Evolutionary conservation across 1,140 invertebrate genomes (phyloP).

Genomic region (Caenorhabditis remanei): DNA sequence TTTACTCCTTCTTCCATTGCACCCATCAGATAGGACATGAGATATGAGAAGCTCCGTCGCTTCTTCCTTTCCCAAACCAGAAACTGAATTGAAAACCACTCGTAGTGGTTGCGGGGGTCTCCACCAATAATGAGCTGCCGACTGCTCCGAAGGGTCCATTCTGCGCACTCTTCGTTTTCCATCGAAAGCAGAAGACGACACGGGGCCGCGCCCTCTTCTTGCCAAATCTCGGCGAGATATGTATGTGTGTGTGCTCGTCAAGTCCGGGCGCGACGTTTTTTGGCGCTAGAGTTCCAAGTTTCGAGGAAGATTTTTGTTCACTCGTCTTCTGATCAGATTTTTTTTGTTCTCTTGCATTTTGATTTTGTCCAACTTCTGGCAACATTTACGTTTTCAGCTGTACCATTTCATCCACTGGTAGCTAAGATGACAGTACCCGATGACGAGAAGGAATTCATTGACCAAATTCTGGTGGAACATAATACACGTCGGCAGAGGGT

Average conservation of each 20-base stretch:
- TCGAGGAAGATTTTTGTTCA: neutral
- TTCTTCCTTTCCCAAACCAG: conserved; percentile 13
- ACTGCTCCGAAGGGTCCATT: conserved; percentile 31
- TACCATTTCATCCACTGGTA: neutral
- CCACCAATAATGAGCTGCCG: conserved; percentile 55
- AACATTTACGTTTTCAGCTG: neutral
- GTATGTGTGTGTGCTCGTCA: conserved; percentile 40
- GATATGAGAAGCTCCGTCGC: conserved; percentile 43
- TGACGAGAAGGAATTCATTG: conserved; percentile 64
- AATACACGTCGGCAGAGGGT: conserved; percentile 69
- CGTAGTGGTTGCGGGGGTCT: conserved; percentile 44
- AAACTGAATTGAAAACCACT: conserved; percentile 56
- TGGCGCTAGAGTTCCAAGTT: neutral
- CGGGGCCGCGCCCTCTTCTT: conserved; percentile 48
- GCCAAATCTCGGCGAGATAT: conserved; percentile 42
- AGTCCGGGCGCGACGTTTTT: neutral
- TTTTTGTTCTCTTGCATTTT: neutral
- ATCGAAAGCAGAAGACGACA: conserved; percentile 44
- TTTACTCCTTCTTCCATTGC: conserved; percentile 11
- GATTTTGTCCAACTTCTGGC: neutral
- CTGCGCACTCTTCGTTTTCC: conserved; percentile 49
- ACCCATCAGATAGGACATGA: conserved; percentile 54
- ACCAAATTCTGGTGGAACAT: conserved; percentile 70
- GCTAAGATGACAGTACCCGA: conserved; percentile 26
- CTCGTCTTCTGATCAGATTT: neutral